Evolutionary conservation across 2,113 vertebrate species (phyloP).

Genomic region (Ranitomeya imitator): DNA sequence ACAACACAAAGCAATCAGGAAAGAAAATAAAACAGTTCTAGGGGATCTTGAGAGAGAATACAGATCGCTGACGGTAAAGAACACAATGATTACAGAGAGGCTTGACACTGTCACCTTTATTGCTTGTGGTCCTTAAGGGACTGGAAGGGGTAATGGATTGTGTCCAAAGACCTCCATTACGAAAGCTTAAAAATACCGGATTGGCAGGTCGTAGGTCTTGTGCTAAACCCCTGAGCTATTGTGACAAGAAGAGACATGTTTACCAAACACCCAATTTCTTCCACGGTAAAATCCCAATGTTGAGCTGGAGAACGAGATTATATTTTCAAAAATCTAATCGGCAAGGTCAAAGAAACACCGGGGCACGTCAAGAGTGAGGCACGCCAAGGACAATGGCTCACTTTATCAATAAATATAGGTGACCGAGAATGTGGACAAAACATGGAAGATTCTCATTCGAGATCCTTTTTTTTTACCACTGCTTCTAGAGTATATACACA

Average conservation of each 20-base stretch:
- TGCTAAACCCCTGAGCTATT: conserved; percentile 44
- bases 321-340: background rate
- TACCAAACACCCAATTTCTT: conserved; percentile 35
- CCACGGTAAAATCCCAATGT: background rate
- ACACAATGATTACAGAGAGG: conserved; percentile 20
- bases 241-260: conserved; percentile 33
- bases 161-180: conserved; percentile 50
- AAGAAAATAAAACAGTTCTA: background rate
- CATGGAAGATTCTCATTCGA: background rate
- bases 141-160: conserved; percentile 49
- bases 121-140: conserved; percentile 21
- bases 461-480: background rate
- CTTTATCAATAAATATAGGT: background rate
- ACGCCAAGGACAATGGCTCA: background rate
- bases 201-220: conserved; percentile 38
- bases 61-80: conserved; percentile 34
- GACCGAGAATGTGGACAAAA: background rate
- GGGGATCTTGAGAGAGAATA: conserved; percentile 17
- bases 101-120: conserved; percentile 49
- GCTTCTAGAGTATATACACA: background rate
- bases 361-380: background rate
- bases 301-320: background rate
- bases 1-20: background rate
- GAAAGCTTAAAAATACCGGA: conserved; percentile 39
- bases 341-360: background rate